Base-by-base conservation (phyloP, 2,113 vertebrate genomes). In the Chloebia gouldiae region DNA sequence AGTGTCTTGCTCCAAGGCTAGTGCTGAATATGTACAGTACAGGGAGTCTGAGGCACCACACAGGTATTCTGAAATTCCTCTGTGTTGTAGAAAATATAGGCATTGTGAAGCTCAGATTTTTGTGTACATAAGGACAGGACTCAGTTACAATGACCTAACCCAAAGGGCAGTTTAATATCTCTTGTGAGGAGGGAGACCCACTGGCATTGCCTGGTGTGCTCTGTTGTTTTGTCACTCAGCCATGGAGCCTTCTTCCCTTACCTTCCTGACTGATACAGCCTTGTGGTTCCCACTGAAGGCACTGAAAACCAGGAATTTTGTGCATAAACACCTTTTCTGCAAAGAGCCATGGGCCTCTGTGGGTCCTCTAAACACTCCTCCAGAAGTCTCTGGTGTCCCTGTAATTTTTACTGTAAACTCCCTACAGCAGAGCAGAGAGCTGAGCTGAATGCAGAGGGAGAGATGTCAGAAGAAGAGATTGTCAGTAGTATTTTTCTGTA, bases 81-180 rank as follows among this genome's bases (percentile, higher is more conserved):
- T 45, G 22, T 47, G 5, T 8, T 15, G 6, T 7, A 37, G 28
- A 63, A 86, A 83, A 70, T 66, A 7, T 5, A 28, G 25, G 5
- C 44, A 61, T 37, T 40, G 8, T 27, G 31, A n/a, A 73, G 61
- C 23, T 66, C 10, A 49, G 31, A 11, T 93, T 91, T 83, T 70
- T 73, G 24, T 15, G 16, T 37, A 17, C 0, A 0, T n/a, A 21
- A 70, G 21, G 39, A 40, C 23, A 83, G 54, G 24, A 66, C 22
- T 19, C 9, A 17, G 25, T 10, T 87, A 14, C 11, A 81, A 59
- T 6, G 7, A 57, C 9, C 47, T 57, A 54, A 70, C 5, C 25
- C 7, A 11, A 61, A 33, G 12, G 9, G 11, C 39, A 90, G 25
- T 50, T 73, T 66, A 63, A 18, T 27, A 49, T 50, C 24, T 69